Percentiles rank a stretch among this genome's conserved stretches.
These are phyloP conservation scores for Lordiphosa fenestrarum DNA, from an alignment of 2,888 invertebrate species.

Conservation along the genomic window DNA sequence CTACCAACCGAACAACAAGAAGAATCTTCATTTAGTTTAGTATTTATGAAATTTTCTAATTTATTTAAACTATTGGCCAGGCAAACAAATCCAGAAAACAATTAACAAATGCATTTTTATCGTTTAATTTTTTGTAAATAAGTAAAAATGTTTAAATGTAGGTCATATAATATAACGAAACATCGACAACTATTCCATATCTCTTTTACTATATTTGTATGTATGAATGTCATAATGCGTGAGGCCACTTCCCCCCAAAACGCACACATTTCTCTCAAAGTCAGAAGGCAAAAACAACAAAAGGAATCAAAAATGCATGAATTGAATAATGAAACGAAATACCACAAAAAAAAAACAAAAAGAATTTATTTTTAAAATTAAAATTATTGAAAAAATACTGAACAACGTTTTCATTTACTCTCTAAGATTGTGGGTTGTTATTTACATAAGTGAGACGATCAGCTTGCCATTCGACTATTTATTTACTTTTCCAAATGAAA, in stretches of 20 bases:
- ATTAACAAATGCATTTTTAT: conserved; percentile 61
- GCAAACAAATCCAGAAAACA: conserved; percentile 32
- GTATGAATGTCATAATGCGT: conserved; percentile 18
- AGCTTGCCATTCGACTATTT: no score
- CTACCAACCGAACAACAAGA: conserved; percentile 9
- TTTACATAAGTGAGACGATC: no score
- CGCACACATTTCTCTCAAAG: conserved; percentile 52
- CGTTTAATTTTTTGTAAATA: conserved; percentile 70
- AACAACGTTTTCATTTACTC: background rate
- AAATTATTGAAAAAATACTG: conserved; percentile 30
- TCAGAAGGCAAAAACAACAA: conserved; percentile 46
- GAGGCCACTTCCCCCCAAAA: conserved; percentile 11
- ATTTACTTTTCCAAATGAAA: no score
- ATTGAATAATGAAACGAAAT: conserved; percentile 7
- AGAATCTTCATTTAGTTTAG: conserved; percentile 56
- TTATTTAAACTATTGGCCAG: conserved; percentile 65
- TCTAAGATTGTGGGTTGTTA: background rate
- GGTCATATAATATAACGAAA: conserved; percentile 49
- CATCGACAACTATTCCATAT: conserved; percentile 33
- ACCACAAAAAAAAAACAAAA: conserved; percentile 3
- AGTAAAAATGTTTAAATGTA: conserved; percentile 60
- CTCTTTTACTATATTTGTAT: conserved; percentile 28
- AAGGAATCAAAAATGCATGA: conserved; percentile 14
- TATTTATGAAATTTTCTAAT: conserved; percentile 67
- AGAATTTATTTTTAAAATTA: conserved; percentile 26